Percentiles rank a stretch among this genome's conserved stretches.
These are phyloP conservation scores for Antennarius striatus DNA, from an alignment of 2,113 vertebrate genomes.

Conservation along the genomic window DNA sequence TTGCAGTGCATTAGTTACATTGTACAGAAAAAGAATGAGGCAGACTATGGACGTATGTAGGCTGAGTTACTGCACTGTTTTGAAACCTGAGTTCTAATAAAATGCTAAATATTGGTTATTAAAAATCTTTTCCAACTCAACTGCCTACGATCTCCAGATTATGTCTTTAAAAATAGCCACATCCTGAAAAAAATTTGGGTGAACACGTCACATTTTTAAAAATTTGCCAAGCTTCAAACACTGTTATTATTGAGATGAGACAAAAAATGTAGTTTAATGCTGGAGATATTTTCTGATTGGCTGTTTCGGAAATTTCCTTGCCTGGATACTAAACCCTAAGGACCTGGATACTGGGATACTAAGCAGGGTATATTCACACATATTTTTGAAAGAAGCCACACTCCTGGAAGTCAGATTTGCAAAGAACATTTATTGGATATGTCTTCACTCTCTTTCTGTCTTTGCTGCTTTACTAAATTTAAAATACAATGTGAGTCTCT, in stretches of 20 bases:
- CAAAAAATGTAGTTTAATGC: constrained; percentile 4
- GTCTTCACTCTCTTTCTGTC: background rate
- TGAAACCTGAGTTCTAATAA: constrained; percentile 50
- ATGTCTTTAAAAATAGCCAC: constrained; percentile 31
- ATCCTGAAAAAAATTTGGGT: constrained; percentile 35
- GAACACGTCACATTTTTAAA: constrained; percentile 18
- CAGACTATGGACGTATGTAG: constrained; percentile 39
- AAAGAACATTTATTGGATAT: background rate
- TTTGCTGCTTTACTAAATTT: constrained; percentile 1
- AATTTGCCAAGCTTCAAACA: constrained; percentile 23
- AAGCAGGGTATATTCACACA: constrained; percentile 2
- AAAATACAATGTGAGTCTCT: background rate
- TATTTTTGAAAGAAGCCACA: background rate
- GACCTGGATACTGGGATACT: background rate
- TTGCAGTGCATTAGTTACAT: constrained; percentile 7
- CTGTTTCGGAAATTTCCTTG: background rate
- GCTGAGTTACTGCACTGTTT: constrained; percentile 36
- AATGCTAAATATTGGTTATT: constrained; percentile 21
- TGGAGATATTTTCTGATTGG: background rate
- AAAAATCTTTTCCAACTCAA: constrained; percentile 36
- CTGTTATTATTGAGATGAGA: constrained; percentile 18
- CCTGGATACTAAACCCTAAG: background rate
- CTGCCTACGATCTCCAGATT: constrained; percentile 56
- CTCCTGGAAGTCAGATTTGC: background rate
- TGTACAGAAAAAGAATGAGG: constrained; percentile 25